Base-by-base conservation (phyloP, 2,888 invertebrate genomes). In the Sarcophaga carnaria region DNA sequence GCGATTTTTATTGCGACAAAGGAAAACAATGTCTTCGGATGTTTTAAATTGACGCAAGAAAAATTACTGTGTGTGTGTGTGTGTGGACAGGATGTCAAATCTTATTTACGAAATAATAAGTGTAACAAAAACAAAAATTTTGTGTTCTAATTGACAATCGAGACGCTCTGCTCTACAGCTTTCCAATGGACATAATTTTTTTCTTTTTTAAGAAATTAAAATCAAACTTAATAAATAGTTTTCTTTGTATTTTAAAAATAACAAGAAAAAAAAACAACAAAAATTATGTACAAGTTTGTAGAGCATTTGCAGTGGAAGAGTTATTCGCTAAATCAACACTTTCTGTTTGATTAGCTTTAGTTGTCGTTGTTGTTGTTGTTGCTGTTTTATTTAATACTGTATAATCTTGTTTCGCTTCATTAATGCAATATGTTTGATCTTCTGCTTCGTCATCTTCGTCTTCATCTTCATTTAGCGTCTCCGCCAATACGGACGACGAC, bases 271-370 rank as follows among this genome's bases (percentile, higher is more conserved):
- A 37, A 37, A 37, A 37, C 54, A 54, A 14, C 17, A 14, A 54
- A 17, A 17, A 72, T 85, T 78, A 81, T 85, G 78, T 81, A 70
- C 77, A 78, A 17, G 85, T 85, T 81, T 70, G 63, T 74, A 82
- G 54, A 49, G 69, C 59, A 79, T 82, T 85, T 66, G 77, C 14
- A 25, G 12, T 59, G 27, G 64, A 10, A 49, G 22, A 69, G 54
- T 64, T 49, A 63, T 70, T 82, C n/a, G 63, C 63, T 5, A 64
- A 70, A 49, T 60, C 63, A 47, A 49, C 47, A 64, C 20, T 71
- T 22, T 76, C 75, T 71, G 47, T 25, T n/a, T 25, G 20, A 60
- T 75, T 54, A 60, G 45, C 1, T 59, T 59, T 64, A 49, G 71
- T 72, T 47, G 5, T 47, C 1, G 69, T 59, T 22, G 59, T 37